Evolutionary conservation across 2,888 invertebrate species (phyloP).

Genomic region (Toxonevra muliebris): DNA sequence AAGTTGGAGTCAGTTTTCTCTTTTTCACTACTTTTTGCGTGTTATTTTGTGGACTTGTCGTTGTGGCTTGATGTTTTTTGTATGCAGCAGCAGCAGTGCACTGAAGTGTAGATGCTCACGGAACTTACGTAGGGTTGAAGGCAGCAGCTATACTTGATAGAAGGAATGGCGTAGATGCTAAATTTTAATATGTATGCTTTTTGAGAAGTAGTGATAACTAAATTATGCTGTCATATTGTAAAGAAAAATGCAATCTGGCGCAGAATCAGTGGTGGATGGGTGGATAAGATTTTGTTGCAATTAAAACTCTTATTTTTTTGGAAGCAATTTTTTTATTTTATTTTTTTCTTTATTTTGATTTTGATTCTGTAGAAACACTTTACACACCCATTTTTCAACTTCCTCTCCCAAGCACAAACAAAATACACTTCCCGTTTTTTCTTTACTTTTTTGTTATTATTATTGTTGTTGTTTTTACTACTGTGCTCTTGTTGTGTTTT

Average conservation of each 20-base stretch:
- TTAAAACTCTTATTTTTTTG: background rate
- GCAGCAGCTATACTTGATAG: no score
- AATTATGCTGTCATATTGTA: no score
- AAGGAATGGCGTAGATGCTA: no score
- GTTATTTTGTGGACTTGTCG: slow-evolving; percentile 8
- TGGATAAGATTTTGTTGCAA: background rate
- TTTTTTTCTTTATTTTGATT: background rate
- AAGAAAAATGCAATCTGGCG: background rate
- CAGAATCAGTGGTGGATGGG: background rate
- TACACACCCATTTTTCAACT: slow-evolving; percentile 12
- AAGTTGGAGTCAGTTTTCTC: no score
- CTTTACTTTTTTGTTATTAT: slow-evolving; percentile 9
- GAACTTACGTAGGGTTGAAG: no score
- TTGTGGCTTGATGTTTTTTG: slow-evolving; percentile 15
- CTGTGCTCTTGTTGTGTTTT: slow-evolving; percentile 3
- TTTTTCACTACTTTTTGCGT: slow-evolving; percentile 5
- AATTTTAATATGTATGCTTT: no score
- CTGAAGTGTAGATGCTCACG: background rate
- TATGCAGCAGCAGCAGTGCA: background rate
- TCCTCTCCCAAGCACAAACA: slow-evolving; percentile 4
- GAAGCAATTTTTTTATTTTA: background rate
- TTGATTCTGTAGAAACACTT: background rate
- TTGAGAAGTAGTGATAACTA: no score
- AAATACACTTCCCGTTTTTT: background rate
- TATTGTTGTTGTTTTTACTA: slow-evolving; percentile 19